Evolutionary conservation across 2,888 invertebrate species (phyloP).

Genomic region (Oxystoma pomonae): DNA sequence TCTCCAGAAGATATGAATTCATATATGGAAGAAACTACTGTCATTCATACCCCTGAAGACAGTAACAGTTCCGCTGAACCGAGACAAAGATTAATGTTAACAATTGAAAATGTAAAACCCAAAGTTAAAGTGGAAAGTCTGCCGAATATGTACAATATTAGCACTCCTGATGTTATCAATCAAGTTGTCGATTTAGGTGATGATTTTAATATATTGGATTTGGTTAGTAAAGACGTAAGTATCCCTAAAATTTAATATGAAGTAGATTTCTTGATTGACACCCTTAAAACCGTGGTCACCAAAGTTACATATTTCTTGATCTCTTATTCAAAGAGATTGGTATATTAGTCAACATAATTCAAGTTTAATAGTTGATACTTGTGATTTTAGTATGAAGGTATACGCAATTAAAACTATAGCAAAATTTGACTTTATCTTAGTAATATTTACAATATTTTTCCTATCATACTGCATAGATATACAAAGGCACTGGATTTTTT

Average conservation of each 20-base stretch:
- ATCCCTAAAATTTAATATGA: neutral
- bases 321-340: too few species aligned
- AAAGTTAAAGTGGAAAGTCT: neutral
- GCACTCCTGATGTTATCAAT: constrained; percentile 48
- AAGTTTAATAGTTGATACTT: too few species aligned
- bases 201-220: constrained; percentile 42
- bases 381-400: too few species aligned
- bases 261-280: too few species aligned
- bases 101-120: neutral
- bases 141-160: constrained; percentile 21
- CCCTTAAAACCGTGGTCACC: too few species aligned
- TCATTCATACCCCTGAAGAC: constrained; percentile 22
- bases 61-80: constrained; percentile 21
- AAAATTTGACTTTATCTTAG: too few species aligned
- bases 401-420: too few species aligned
- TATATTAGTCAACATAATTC: too few species aligned
- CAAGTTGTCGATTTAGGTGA: constrained; percentile 41
- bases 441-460: too few species aligned
- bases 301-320: too few species aligned
- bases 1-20: neutral
- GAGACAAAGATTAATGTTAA: neutral
- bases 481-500: too few species aligned
- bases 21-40: neutral
- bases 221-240: constrained; percentile 39
- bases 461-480: too few species aligned